These are phyloP conservation scores for Megalops atlanticus DNA, from an alignment of 2,113 vertebrate genomes.

Conservation along the genomic window DNA sequence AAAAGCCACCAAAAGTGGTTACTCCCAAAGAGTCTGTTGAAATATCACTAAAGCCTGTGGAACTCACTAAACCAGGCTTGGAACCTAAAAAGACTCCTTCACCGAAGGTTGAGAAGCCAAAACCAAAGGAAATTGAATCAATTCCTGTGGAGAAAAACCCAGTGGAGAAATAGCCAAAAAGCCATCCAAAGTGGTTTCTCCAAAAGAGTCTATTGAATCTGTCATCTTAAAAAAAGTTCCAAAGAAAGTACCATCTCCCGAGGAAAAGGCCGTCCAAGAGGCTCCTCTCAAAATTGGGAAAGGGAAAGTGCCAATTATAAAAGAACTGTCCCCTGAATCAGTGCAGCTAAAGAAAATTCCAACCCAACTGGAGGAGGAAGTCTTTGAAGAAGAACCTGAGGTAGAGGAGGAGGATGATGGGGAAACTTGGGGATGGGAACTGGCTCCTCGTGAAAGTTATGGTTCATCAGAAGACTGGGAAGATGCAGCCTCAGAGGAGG, in stretches of 20 bases:
- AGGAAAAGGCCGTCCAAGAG: constrained; percentile 47
- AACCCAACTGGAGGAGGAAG: constrained; percentile 68
- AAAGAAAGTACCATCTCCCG: constrained; percentile 53
- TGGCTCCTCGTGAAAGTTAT: constrained; percentile 63
- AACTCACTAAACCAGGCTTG: constrained; percentile 32
- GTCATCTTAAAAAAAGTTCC: constrained; percentile 65
- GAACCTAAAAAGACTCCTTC: constrained; percentile 54
- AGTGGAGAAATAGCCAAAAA: constrained; percentile 38
- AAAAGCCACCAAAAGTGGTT: constrained; percentile 46
- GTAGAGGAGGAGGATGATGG: constrained; percentile 48
- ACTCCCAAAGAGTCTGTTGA: constrained; percentile 40
- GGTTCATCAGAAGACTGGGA: constrained; percentile 61
- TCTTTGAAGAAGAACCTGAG: constrained; percentile 53
- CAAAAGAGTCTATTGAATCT: constrained; percentile 37
- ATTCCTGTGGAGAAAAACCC: constrained; percentile 43
- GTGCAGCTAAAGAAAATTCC: constrained; percentile 68
- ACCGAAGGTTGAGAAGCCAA: constrained; percentile 39
- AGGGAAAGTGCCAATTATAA: constrained; percentile 56
- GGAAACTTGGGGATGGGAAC: constrained; percentile 72
- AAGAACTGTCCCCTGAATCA: constrained; percentile 69
- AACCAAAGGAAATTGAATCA: constrained; percentile 40
- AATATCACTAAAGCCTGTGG: constrained; percentile 35
- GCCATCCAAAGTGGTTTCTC: constrained; percentile 49
- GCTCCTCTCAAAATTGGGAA: constrained; percentile 39
- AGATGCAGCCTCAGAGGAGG: constrained; percentile 59